Evolutionary conservation across 1,140 invertebrate species (phyloP).

Genomic region (Drosophila subobscura): DNA sequence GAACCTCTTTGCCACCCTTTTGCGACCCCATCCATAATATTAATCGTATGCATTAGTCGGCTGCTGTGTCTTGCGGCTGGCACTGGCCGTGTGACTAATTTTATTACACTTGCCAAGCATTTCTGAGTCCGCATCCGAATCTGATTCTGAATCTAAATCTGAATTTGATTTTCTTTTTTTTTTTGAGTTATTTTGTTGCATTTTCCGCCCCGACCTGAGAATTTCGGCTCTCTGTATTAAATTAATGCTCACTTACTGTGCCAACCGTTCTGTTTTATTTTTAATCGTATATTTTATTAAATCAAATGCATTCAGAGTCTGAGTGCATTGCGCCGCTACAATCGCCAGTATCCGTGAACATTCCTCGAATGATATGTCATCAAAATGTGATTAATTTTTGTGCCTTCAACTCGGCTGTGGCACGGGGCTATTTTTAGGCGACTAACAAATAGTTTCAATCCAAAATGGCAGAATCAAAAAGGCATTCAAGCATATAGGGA

Average conservation of each 20-base stretch:
- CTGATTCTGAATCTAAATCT: conserved; percentile 8
- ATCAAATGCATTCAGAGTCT: conserved; percentile 31
- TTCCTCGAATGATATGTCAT: conserved; percentile 65
- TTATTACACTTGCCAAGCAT: conserved; percentile 52
- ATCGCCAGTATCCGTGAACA: conserved; percentile 51
- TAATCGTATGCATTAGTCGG: conserved; percentile 75
- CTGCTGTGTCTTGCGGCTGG: conserved; percentile 31
- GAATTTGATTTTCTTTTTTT: conserved; percentile 46
- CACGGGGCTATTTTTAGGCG: conserved; percentile 28
- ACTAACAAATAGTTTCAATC: conserved; percentile 17
- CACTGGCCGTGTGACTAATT: conserved; percentile 69
- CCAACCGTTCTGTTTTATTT: conserved; percentile 58
- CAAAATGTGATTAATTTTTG: conserved; percentile 66
- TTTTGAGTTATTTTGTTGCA: conserved; percentile 47
- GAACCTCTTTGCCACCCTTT: conserved; percentile 29
- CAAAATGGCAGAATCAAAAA: too few species aligned
- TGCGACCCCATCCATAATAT: conserved; percentile 22
- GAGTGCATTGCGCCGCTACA: conserved; percentile 31
- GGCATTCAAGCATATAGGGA: too few species aligned
- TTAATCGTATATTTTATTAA: conserved; percentile 16
- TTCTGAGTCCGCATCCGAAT: conserved; percentile 17
- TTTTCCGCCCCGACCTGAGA: conserved; percentile 20
- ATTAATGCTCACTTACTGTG: conserved; percentile 73
- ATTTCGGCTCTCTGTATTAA: conserved; percentile 58
- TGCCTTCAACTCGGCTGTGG: conserved; percentile 24